phyloP scores from a whole-genome alignment of 2,888 invertebrate species.

The Aromia moschata region DNA sequence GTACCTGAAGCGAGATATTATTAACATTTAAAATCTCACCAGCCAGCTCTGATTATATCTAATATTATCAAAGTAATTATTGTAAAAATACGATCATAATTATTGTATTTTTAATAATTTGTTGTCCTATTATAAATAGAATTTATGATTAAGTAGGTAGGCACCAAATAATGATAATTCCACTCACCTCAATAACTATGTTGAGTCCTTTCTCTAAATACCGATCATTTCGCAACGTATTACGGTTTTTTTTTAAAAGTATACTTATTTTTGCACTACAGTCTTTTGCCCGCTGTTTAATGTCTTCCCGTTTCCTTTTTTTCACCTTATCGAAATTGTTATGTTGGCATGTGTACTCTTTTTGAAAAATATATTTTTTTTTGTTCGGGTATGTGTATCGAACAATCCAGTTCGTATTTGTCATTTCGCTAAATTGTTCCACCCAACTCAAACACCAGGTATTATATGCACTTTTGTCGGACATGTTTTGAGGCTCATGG shows the following conservation, averaged over 20 bases:
- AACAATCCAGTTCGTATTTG: constrained; percentile 22
- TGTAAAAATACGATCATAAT: background rate
- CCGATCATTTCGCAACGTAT: constrained; percentile 1
- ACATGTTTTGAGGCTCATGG: background rate
- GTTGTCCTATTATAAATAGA: background rate
- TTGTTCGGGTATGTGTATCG: constrained; percentile 10
- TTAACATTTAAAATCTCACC: background rate
- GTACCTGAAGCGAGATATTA: background rate
- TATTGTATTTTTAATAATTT: background rate
- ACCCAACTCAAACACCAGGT: constrained; percentile 13
- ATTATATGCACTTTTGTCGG: too few relatives aligned
- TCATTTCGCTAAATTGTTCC: constrained; percentile 3
- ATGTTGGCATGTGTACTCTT: constrained; percentile 20
- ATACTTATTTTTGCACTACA: background rate
- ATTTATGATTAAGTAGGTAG: background rate
- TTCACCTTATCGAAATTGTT: constrained; percentile 19
- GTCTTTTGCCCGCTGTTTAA: background rate
- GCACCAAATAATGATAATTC: background rate
- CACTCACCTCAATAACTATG: background rate
- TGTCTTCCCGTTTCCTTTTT: constrained; percentile 7
- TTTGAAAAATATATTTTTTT: constrained; percentile 9
- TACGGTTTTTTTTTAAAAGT: background rate
- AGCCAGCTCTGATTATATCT: background rate
- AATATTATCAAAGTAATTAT: background rate
- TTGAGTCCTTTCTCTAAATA: background rate